Evolutionary conservation across 2,113 vertebrate species (phyloP).

Genomic region (Python bivittatus): DNA sequence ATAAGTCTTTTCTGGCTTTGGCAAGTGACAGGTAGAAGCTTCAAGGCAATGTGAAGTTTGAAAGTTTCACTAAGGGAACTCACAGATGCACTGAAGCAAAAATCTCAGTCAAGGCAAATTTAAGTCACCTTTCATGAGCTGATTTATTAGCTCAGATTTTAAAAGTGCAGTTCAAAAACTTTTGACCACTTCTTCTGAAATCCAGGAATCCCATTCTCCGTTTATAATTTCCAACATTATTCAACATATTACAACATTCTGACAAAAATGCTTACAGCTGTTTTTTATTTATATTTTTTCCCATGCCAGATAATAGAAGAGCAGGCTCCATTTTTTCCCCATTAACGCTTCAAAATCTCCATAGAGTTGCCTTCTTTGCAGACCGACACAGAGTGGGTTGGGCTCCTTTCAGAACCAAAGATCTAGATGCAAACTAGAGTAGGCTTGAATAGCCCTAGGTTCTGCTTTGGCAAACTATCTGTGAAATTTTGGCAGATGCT

Average conservation of each 20-base stretch:
- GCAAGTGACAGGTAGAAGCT: too few species aligned
- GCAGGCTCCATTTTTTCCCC: background rate
- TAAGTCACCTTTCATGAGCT: background rate
- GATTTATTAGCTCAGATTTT: background rate
- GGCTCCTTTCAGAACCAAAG: background rate
- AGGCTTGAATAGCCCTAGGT: background rate
- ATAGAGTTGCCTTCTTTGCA: background rate
- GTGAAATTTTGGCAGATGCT: background rate
- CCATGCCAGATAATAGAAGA: background rate
- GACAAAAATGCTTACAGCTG: background rate
- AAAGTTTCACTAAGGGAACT: background rate
- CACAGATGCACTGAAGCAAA: background rate
- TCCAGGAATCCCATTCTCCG: background rate
- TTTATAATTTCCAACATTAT: background rate
- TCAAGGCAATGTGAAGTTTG: background rate
- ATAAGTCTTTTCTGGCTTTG: background rate
- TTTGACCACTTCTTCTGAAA: background rate
- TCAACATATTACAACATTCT: background rate
- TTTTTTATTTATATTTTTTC: background rate
- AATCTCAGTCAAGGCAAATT: background rate
- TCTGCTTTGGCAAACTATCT: background rate
- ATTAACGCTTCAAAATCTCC: background rate
- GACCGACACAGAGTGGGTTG: background rate
- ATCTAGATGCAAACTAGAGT: background rate
- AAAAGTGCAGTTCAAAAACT: background rate